Conservation (phyloP, 2,797 vertebrate genomes). For the Channa striata region DNA sequence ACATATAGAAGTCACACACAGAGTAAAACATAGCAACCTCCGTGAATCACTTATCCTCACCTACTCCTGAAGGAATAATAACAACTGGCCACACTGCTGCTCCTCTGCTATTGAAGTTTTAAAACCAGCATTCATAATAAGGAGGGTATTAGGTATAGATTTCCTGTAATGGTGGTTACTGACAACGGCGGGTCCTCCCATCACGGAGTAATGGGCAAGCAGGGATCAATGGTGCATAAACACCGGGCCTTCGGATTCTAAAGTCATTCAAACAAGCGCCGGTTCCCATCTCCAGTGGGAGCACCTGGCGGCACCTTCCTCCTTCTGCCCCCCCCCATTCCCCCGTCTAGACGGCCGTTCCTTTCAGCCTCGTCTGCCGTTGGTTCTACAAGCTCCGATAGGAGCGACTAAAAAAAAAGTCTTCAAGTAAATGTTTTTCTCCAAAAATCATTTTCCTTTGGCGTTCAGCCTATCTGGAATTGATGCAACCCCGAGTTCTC, state of each 20-base stretch:
- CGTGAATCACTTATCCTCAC: conserved; percentile 24
- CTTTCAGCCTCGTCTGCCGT: neutral
- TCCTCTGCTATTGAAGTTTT: conserved; percentile 55
- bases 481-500: conserved; percentile 19
- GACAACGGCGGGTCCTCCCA: conserved; percentile 50
- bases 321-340: neutral
- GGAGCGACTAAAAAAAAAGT: neutral
- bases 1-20: conserved; percentile 20
- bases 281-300: conserved; percentile 57
- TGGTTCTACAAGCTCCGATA: neutral
- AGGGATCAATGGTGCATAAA: conserved; percentile 77
- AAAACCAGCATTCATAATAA: conserved; percentile 70
- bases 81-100: conserved; percentile 20
- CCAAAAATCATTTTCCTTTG: conserved; percentile 2
- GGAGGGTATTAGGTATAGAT: conserved; percentile 78
- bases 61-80: conserved; percentile 23
- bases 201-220: conserved; percentile 59
- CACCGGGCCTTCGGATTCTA: conserved; percentile 66
- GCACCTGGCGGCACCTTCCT: conserved; percentile 62
- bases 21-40: conserved; percentile 9
- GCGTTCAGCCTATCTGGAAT: conserved; percentile 3
- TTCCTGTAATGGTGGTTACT: conserved; percentile 80
- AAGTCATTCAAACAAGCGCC: conserved; percentile 74
- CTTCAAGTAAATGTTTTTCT: neutral
- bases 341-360: conserved; percentile 39